Percentiles rank a stretch among this genome's conserved stretches.
Evolutionary conservation across 2,888 invertebrate genomes (phyloP).

Genomic region (Laothoe populi): DNA sequence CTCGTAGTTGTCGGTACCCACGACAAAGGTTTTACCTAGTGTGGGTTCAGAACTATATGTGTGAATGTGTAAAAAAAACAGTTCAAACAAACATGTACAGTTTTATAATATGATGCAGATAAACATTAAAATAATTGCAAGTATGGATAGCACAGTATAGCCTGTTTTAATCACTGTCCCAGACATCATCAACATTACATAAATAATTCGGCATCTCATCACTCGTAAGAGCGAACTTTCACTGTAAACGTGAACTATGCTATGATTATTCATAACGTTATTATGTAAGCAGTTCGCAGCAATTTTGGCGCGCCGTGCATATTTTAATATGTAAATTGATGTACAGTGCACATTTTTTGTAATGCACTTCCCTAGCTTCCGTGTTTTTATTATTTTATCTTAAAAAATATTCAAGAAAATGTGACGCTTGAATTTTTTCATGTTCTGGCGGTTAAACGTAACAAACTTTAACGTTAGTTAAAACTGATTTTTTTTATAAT

Average conservation of each 20-base stretch:
- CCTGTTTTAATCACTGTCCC: background rate
- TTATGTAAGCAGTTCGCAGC: slow-evolving; percentile 8
- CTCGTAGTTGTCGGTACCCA: too few species aligned
- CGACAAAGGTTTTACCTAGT: too few species aligned
- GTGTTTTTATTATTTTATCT: background rate
- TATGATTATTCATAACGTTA: slow-evolving; percentile 17
- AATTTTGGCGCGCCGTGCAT: slow-evolving; percentile 16
- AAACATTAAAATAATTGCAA: background rate
- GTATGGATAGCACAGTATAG: background rate
- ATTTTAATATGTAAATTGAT: slow-evolving; percentile 20
- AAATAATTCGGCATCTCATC: slow-evolving; percentile 18
- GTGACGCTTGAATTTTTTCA: background rate
- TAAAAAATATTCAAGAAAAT: background rate
- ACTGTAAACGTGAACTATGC: background rate
- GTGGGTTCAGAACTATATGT: too few species aligned
- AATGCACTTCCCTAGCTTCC: slow-evolving; percentile 23
- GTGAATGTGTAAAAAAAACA: too few species aligned
- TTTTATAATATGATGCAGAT: too few species aligned
- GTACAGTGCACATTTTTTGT: background rate
- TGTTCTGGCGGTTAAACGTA: background rate
- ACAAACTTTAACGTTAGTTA: too few species aligned
- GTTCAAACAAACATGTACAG: too few species aligned
- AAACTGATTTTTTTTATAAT: too few species aligned
- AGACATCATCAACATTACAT: slow-evolving; percentile 3
- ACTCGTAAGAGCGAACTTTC: slow-evolving; percentile 9